Percentiles rank a stretch among this genome's conserved stretches.
These are phyloP conservation scores for Strigamia transsilvanica DNA, from an alignment of 2,888 invertebrate species.

Conservation along the genomic window DNA sequence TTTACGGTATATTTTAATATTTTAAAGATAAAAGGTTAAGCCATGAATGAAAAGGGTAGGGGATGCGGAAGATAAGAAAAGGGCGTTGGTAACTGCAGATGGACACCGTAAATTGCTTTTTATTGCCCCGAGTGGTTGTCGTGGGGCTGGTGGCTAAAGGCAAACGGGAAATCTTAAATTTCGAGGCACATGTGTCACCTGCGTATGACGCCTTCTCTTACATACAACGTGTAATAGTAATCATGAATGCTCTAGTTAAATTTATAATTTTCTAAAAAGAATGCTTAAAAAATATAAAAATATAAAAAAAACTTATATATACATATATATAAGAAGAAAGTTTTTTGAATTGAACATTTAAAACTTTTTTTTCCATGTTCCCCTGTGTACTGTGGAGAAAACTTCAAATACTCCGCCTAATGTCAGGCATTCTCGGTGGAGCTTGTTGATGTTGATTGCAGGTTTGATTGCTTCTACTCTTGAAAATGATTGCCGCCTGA, in stretches of 20 bases:
- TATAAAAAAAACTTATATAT: background rate
- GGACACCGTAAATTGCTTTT: constrained; percentile 53
- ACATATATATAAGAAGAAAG: background rate
- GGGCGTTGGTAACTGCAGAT: constrained; percentile 40
- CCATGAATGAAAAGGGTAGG: constrained; percentile 25
- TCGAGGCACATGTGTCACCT: constrained; percentile 39
- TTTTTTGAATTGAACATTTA: background rate
- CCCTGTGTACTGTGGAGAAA: background rate
- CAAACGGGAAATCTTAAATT: constrained; percentile 42
- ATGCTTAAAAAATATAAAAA: background rate
- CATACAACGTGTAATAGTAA: background rate
- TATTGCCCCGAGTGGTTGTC: constrained; percentile 49
- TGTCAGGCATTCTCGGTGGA: constrained; percentile 11
- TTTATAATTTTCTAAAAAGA: too few species aligned
- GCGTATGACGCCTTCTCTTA: constrained; percentile 19
- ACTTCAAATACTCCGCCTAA: constrained; percentile 26
- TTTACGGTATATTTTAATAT: constrained; percentile 48
- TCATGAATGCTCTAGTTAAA: background rate
- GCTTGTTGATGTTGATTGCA: constrained; percentile 49
- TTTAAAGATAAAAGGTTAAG: constrained; percentile 44
- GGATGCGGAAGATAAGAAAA: constrained; percentile 40
- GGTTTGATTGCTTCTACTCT: constrained; percentile 38
- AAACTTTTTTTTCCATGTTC: background rate
- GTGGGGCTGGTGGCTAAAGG: constrained; percentile 37
- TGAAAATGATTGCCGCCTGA: constrained; percentile 46